phyloP scores from a whole-genome alignment of 2,113 vertebrate species.

The Forbesichthys agassizii region DNA sequence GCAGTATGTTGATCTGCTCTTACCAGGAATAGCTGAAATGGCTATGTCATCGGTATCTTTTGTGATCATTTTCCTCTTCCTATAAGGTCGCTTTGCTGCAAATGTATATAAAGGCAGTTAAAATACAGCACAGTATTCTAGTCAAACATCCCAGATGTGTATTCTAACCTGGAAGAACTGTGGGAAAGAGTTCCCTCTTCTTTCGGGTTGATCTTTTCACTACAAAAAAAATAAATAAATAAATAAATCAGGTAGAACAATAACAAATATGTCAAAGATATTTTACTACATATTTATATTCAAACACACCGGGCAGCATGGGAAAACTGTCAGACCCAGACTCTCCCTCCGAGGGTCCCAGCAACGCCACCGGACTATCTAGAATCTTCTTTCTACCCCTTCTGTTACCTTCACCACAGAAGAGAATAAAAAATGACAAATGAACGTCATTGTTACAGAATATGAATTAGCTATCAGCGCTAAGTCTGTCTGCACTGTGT shows the following conservation, averaged over 20 bases:
- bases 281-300: background rate
- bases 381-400: slow-evolving; percentile 32
- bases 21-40: slow-evolving; percentile 34
- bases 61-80: slow-evolving; percentile 41
- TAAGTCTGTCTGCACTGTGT: too few species aligned
- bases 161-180: slow-evolving; percentile 18
- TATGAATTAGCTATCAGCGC: too few species aligned
- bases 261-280: background rate
- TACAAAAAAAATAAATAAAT: slow-evolving; percentile 29
- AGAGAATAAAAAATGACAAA: background rate
- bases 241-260: background rate
- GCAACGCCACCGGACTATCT: background rate
- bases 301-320: background rate
- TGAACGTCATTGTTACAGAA: too few species aligned
- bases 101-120: background rate
- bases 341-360: slow-evolving; percentile 18
- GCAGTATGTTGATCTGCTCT: slow-evolving; percentile 10
- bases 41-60: slow-evolving; percentile 14
- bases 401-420: slow-evolving; percentile 38
- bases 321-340: slow-evolving; percentile 36
- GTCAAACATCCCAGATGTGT: background rate
- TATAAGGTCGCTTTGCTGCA: slow-evolving; percentile 44
- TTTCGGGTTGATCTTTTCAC: slow-evolving; percentile 48
- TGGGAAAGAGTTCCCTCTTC: slow-evolving; percentile 18
- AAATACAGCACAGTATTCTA: background rate